Evolutionary conservation across 2,113 vertebrate genomes (phyloP).

Genomic region (Campylomormyrus tamandua): DNA sequence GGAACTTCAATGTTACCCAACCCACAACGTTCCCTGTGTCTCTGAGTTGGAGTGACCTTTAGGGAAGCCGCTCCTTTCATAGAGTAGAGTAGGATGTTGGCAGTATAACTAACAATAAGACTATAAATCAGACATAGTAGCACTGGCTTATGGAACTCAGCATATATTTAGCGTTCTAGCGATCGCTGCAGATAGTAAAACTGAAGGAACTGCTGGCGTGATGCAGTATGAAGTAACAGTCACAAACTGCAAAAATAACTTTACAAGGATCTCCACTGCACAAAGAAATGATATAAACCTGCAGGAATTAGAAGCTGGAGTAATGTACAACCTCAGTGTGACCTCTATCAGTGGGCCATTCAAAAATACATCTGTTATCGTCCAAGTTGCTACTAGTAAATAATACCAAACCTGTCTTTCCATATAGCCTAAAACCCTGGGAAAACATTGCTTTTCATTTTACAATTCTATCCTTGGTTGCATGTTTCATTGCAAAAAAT

Average conservation of each 20-base stretch:
- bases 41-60: slow-evolving; percentile 9
- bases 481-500: background rate
- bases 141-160: background rate
- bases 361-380: background rate
- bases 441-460: background rate
- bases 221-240: too few relatives aligned
- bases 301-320: slow-evolving; percentile 33
- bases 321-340: slow-evolving; percentile 31
- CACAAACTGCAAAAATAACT: background rate
- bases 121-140: background rate
- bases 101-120: background rate
- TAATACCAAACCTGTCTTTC: background rate
- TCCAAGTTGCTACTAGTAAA: slow-evolving; percentile 43
- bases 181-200: background rate
- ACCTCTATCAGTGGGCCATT: slow-evolving; percentile 35
- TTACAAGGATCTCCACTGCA: background rate
- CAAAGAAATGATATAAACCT: rapidly evolving
- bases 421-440: background rate
- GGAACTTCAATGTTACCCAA: too few relatives aligned
- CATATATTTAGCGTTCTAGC: background rate
- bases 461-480: background rate
- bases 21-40: slow-evolving; percentile 2
- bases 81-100: background rate
- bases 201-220: background rate
- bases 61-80: background rate